Evolutionary conservation across 2,797 vertebrate genomes (phyloP), one percentile per base, ranked within the genome.

Genomic region (Molossus alvarezi): DNA sequence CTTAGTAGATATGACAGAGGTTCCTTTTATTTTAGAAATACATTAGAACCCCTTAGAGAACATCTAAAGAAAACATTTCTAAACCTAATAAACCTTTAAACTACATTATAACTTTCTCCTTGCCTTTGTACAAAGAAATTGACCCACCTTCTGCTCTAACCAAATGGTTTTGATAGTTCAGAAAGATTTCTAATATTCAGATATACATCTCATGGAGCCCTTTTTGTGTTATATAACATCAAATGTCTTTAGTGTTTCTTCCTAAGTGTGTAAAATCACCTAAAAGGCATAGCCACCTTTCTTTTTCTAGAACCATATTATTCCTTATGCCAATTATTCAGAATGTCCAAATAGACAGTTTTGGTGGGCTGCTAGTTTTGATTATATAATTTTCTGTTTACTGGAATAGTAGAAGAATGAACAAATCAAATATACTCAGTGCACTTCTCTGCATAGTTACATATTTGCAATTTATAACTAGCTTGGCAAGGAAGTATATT

Each of bases 1-100:
- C 12, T 14, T 65, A 60, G 27, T 88, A 60, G 13, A 64, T 25
- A 9, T 72, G 57, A 81, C 93, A 81, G 18, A 2, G 0, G 3
- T 64, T 93, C 48, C 72, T 88, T 76, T 62, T 55, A 76, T 76
- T 95, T 84, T 58, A 41, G 71, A 93, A 90, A 71, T 65, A 53
- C 53, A 13, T 96, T n/a, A 86, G 48, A 97, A 89, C 20, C 13
- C 11, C 14, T 29, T 82, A 72, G 72, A 82, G n/a, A 77, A 62
- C 48, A 41, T 37, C 12, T 55, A 64, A 76, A 67, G 88, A 82
- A 76, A 72, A 72, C 45, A 12, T 33, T 92, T 91, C 45, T 57
- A 79, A 86, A 21, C 15, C 55, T 87, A 90, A 71, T 21, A 88
- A 25, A 60, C 7, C 9, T 92, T 95, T 79, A 90, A 90, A 51